Base-by-base conservation (phyloP, 2,888 invertebrate species). In the Camponotus fellah region DNA sequence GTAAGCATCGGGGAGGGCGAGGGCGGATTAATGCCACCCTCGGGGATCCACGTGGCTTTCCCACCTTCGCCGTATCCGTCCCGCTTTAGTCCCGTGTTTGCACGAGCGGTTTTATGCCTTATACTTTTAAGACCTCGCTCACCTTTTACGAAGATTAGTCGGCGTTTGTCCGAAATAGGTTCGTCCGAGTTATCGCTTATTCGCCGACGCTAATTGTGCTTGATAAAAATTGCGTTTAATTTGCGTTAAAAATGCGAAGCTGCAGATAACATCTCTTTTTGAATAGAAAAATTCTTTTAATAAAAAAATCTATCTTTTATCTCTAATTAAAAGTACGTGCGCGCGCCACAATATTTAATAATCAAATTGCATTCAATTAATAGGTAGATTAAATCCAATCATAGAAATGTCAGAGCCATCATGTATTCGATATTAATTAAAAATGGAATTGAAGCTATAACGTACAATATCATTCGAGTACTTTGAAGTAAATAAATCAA, bases 1-100 rank as follows among this genome's bases (percentile, higher is more conserved):
- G 86, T 87, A 87, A 90, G 91, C 90, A 88, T 87, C 86, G 85
- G 80, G 87, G 88, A 65, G 82, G 83, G 81, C 82, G 85, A 87
- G 88, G 91, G 91, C 86, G 92, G 93, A 95, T 94, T 94, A 95
- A 94, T 94, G 93, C 93, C 92, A 94, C 94, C 94, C 94, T 94
- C 90, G 94, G 94, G 94, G 91, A 93, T 94, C 90, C 92, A 90
- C 89, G 89, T 89, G 91, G 87, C 86, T 86, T 84, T 81, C 82
- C 90, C 74, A 89, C 86, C 89, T 91, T 89, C 74, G 69, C 80
- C 62, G 58, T 65, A 75, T 62, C 75, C 37, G 26, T 26, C 60
- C 40, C 62, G 53, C 60, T 40, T 32, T 56, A 77, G 46, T 80
- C 14, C 21, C 69, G 66, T 77, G 58, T 65, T 58, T 64, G 64